These are phyloP conservation scores for Lerista edwardsae DNA, from an alignment of 2,797 vertebrate genomes.

Conservation along the genomic window DNA sequence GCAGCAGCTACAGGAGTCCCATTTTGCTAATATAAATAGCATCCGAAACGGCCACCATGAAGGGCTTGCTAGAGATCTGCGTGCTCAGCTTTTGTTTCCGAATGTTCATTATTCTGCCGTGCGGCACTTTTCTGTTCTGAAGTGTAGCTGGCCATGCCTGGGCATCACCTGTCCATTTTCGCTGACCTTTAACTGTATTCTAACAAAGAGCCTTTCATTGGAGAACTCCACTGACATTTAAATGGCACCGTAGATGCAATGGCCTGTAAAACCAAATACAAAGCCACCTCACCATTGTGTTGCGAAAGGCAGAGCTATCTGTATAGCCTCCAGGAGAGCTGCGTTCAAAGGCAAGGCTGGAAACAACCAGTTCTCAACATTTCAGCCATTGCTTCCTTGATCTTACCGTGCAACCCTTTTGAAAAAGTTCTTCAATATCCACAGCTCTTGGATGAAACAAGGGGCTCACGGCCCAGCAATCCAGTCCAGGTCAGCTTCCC, in stretches of 20 bases:
- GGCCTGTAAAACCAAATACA: neutral
- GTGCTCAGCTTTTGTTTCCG: neutral
- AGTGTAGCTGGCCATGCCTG: neutral
- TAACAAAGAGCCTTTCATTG: neutral
- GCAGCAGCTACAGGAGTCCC: too few relatives aligned
- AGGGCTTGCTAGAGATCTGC: too few relatives aligned
- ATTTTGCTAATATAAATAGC: too few relatives aligned
- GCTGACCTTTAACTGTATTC: slow-evolving; percentile 2
- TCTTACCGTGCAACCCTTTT: neutral
- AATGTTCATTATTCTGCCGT: neutral
- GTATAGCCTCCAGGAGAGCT: neutral
- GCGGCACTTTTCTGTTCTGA: neutral
- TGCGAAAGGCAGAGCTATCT: neutral
- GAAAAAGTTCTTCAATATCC: neutral
- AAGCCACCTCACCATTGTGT: neutral
- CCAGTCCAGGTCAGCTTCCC: neutral
- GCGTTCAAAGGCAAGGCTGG: neutral
- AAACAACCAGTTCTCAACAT: neutral
- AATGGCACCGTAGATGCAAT: neutral
- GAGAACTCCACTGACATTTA: slow-evolving; percentile 16
- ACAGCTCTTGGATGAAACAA: neutral
- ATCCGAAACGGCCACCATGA: too few relatives aligned
- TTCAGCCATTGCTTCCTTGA: neutral
- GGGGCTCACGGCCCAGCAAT: neutral
- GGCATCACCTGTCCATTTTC: neutral